Evolutionary conservation across 2,888 invertebrate species (phyloP).

Genomic region (Cheilosia pagana): DNA sequence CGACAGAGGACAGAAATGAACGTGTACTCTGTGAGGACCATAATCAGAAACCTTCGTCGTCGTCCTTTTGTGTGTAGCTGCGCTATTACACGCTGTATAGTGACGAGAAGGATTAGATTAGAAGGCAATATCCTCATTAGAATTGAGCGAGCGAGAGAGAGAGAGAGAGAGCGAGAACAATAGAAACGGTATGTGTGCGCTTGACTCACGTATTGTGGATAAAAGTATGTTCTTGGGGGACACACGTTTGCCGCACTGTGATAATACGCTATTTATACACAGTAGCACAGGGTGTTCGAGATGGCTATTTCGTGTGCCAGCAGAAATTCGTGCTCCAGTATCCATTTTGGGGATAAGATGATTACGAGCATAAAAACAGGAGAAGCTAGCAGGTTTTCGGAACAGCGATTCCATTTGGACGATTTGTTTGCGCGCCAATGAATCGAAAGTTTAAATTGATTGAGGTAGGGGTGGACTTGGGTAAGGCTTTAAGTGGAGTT

Average conservation of each 20-base stretch:
- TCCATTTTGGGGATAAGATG: slow-evolving; percentile 2
- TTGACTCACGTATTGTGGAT: slow-evolving; percentile 42
- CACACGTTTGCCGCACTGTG: slow-evolving; percentile 45
- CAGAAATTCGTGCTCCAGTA: not conserved
- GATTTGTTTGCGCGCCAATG: not conserved
- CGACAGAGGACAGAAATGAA: slow-evolving; percentile 12
- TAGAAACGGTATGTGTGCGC: slow-evolving; percentile 4
- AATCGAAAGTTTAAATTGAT: no score
- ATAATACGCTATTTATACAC: slow-evolving; percentile 42
- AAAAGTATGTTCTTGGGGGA: slow-evolving; percentile 43
- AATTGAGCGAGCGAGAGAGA: slow-evolving; percentile 11
- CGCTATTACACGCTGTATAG: slow-evolving; percentile 49
- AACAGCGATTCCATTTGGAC: not conserved
- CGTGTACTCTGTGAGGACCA: slow-evolving; percentile 20
- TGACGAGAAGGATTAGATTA: slow-evolving; percentile 62
- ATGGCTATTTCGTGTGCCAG: slow-evolving; percentile 24
- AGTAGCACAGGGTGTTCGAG: slow-evolving; percentile 33
- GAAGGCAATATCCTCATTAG: slow-evolving; percentile 73
- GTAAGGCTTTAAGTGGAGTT: no score
- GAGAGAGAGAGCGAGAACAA: slow-evolving; percentile 29
- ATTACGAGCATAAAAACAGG: slow-evolving; percentile 13
- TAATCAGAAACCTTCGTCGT: slow-evolving; percentile 26
- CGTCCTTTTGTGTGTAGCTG: slow-evolving; percentile 40
- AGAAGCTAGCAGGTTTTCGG: not conserved
- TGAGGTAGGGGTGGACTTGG: no score